A percentile compares a stretch with the other conserved stretches of the same genome.
These are phyloP conservation scores for Paralichthys olivaceus DNA, from an alignment of 2,113 vertebrate genomes.

Conservation along the genomic window DNA sequence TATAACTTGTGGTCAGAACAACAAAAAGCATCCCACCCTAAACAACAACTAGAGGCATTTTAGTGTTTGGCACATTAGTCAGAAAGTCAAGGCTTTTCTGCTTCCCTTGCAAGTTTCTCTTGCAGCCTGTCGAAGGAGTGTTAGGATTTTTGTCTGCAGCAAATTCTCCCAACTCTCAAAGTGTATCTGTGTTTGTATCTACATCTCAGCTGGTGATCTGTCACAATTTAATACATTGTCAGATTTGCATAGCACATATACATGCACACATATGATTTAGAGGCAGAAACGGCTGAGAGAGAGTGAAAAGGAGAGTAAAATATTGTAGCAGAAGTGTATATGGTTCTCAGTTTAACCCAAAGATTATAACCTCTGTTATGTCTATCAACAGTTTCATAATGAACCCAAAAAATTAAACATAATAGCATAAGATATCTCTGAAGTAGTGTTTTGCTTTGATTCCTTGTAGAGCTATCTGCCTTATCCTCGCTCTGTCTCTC, in stretches of 20 bases:
- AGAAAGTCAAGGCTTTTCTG: background rate
- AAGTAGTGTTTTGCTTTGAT: too few species aligned
- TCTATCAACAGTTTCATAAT: background rate
- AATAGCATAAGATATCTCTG: too few species aligned
- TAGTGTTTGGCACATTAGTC: background rate
- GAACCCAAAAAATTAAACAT: too few species aligned
- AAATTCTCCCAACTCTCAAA: background rate
- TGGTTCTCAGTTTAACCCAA: background rate
- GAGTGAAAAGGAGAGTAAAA: background rate
- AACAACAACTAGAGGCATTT: background rate
- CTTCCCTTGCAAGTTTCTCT: background rate
- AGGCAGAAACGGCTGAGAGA: background rate
- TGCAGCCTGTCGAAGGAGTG: background rate
- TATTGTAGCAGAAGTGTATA: too few species aligned
- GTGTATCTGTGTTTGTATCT: background rate
- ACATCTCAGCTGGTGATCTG: background rate
- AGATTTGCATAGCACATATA: background rate
- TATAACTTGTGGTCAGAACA: background rate
- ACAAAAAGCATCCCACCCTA: background rate
- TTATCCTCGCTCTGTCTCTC: too few species aligned
- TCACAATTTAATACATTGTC: conserved; percentile 14
- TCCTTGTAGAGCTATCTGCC: too few species aligned
- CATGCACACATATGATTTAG: background rate
- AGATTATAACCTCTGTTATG: background rate
- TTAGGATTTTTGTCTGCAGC: background rate